phyloP scores from a whole-genome alignment of 2,888 invertebrate species.

The Callyntrura guangdongensis region DNA sequence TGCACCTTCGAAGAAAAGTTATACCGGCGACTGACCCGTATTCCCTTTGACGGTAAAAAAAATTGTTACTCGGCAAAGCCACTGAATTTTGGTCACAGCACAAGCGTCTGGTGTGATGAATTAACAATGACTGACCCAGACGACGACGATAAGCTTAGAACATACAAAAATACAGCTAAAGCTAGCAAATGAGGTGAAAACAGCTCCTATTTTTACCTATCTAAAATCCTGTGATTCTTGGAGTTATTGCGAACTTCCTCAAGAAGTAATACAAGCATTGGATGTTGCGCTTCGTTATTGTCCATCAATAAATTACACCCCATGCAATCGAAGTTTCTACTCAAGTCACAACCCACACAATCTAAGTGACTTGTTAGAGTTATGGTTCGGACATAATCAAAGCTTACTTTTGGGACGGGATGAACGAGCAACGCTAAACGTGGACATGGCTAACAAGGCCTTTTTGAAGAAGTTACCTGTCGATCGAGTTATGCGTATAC shows the following conservation, averaged over 20 bases:
- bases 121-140: conserved; percentile 71
- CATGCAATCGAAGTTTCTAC: conserved; percentile 94
- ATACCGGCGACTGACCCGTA: not conserved
- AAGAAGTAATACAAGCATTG: conserved; percentile 91
- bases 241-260: conserved; percentile 87
- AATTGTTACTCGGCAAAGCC: conserved; percentile 62
- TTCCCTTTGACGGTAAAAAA: conserved; percentile 76
- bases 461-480: conserved; percentile 66
- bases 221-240: conserved; percentile 82
- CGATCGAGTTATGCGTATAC: not conserved
- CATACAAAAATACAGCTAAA: conserved; percentile 67
- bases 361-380: conserved; percentile 93
- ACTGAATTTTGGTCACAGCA: conserved; percentile 34
- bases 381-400: conserved; percentile 98
- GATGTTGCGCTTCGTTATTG: conserved; percentile 90
- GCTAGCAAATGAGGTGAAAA: conserved; percentile 41
- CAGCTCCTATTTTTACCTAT: conserved; percentile 14
- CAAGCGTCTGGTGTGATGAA: conserved; percentile 32
- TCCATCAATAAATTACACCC: conserved; percentile 87
- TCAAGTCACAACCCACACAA: conserved; percentile 87
- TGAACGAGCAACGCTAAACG: conserved; percentile 92
- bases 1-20: conserved; percentile 44
- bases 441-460: conserved; percentile 89
- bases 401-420: conserved; percentile 94
- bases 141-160: conserved; percentile 68